Evolutionary conservation across 2,113 vertebrate species (phyloP), one percentile per base, ranked within the genome.

Genomic region (Uria aalge): DNA sequence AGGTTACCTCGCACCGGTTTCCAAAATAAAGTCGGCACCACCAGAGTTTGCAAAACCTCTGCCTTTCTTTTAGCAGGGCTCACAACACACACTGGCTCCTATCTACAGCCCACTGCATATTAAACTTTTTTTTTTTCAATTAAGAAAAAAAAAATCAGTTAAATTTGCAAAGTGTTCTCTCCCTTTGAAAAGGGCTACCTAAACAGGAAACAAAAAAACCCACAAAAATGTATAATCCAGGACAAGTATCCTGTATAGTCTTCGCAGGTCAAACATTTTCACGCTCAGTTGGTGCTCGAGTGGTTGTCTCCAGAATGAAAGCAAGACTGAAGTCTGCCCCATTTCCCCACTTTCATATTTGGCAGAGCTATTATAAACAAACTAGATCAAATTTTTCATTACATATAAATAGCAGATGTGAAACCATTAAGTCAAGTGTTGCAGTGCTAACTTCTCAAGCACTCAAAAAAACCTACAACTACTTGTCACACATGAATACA

Each of bases 211-310:
- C 40, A 76, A 74, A 55, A 21, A 9, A 12, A 12, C 34, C 21
- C 43, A 4, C 43, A 16, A 12, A 60, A 12, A 40, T 19, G 1
- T 29, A 38, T 17, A 36, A 76, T 40, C 15, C 21, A 75, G 40
- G 72, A 21, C 36, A 68, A 86, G 9, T 27, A 26, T 56, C 41
- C 32, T 40, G 9, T 21, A 30, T 8, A 1, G 2, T 24, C 63
- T 56, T 85, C 1, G 1, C 32, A 62, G 9, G 11, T 62, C 36
- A 69, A 62, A 50, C 16, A 11, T 52, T 14, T 63, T 63, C 72
- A 62, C 3, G 6, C 50, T 82, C 6, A 1, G 3, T 2, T 56
- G 48, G 22, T 26, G 8, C 38, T 26, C 0, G 1, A 50, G n/a
- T 34, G 34, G 50, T 85, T 41, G 73, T 63, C 26, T 76, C 60